These are phyloP conservation scores for Eudasyphora cyanicolor DNA, from an alignment of 2,888 invertebrate species.

Conservation along the genomic window DNA sequence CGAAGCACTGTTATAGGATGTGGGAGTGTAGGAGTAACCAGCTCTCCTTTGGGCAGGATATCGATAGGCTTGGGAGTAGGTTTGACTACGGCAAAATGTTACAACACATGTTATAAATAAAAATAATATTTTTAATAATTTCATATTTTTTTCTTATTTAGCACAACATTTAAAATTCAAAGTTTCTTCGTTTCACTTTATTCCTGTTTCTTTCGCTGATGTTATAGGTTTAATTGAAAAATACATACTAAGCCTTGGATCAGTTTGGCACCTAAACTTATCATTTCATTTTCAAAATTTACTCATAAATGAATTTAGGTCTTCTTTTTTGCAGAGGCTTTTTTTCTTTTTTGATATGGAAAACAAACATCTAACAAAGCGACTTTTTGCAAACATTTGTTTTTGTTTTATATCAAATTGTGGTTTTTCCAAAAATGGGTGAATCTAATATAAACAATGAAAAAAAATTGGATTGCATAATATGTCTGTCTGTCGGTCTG, in stretches of 20 bases:
- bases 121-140: background rate
- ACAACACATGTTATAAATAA: constrained; percentile 29
- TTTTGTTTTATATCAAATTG: background rate
- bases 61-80: background rate
- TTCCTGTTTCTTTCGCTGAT: constrained; percentile 23
- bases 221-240: constrained; percentile 55
- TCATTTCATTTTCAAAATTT: constrained; percentile 42
- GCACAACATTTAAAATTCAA: too few relatives aligned
- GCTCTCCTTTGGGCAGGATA: constrained; percentile 34
- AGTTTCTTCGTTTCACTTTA: constrained; percentile 22
- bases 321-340: constrained; percentile 17
- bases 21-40: constrained; percentile 38
- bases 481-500: constrained; percentile 35
- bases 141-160: constrained; percentile 24
- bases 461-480: constrained; percentile 73
- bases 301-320: constrained; percentile 1
- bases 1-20: background rate
- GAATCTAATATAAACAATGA: constrained; percentile 51
- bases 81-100: constrained; percentile 39
- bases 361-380: constrained; percentile 26
- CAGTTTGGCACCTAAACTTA: constrained; percentile 64
- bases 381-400: constrained; percentile 42
- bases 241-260: constrained; percentile 60
- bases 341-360: constrained; percentile 28
- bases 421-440: constrained; percentile 71